Conservation (phyloP, 2,888 invertebrate genomes). For the Globia sparganii region DNA sequence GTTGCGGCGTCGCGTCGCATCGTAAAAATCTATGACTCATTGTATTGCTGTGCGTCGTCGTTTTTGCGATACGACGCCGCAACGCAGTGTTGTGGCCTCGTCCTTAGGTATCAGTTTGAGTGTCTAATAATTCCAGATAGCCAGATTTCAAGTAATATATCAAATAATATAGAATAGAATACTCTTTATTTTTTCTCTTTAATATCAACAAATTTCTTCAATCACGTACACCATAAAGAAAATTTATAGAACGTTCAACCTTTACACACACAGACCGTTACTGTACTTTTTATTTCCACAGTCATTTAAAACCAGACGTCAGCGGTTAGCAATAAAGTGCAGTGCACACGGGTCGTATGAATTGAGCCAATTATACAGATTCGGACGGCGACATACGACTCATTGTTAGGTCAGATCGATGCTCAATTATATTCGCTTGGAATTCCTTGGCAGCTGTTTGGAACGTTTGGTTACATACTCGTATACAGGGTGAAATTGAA, state of each 20-base stretch:
- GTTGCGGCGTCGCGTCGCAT: too few relatives aligned
- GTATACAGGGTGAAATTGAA: too few relatives aligned
- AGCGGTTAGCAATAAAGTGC: constrained; percentile 66
- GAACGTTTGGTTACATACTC: background rate
- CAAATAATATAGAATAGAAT: too few relatives aligned
- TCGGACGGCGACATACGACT: constrained; percentile 57
- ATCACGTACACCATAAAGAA: background rate
- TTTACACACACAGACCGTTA: constrained; percentile 2
- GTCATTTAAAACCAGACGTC: constrained; percentile 22
- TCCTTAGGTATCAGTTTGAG: too few relatives aligned
- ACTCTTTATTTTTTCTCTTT: too few relatives aligned
- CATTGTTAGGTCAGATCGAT: constrained; percentile 65
- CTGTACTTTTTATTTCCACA: constrained; percentile 28
- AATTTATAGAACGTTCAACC: constrained; percentile 14
- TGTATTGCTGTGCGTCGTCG: too few relatives aligned
- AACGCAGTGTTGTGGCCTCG: too few relatives aligned
- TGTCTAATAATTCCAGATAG: too few relatives aligned
- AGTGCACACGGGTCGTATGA: constrained; percentile 63
- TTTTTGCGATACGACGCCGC: too few relatives aligned
- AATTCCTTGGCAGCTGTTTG: constrained; percentile 26
- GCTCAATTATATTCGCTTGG: constrained; percentile 46
- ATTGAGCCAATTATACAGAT: constrained; percentile 79
- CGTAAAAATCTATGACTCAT: too few relatives aligned
- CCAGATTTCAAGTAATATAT: too few relatives aligned
- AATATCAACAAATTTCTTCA: background rate